phyloP scores from a whole-genome alignment of 1,140 invertebrate species.

The Drosophila grimshawi region DNA sequence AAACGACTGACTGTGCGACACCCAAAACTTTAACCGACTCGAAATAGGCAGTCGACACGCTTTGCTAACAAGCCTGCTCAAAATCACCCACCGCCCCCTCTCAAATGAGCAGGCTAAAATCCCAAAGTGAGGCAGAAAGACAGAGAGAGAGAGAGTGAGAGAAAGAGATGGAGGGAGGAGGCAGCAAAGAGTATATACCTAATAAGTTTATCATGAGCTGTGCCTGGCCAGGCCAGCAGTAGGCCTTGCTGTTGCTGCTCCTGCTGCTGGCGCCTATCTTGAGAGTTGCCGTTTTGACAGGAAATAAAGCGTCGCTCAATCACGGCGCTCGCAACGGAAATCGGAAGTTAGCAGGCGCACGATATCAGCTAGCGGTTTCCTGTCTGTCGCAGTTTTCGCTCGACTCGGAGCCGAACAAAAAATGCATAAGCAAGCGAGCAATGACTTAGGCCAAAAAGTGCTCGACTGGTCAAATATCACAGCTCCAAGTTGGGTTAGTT shows the following conservation, averaged over 20 bases:
- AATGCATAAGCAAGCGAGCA: conserved; percentile 8
- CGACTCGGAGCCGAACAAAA: conserved; percentile 5
- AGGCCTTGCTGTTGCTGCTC: conserved; percentile 27
- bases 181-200: conserved; percentile 43
- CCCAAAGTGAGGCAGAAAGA: too few relatives aligned
- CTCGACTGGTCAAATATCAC: neutral
- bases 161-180: neutral
- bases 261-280: conserved; percentile 52
- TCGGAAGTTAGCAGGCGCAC: conserved; percentile 81
- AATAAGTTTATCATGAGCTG: conserved; percentile 73
- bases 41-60: conserved; percentile 59
- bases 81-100: neutral
- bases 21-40: conserved; percentile 60
- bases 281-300: conserved; percentile 54
- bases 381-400: conserved; percentile 20
- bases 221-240: conserved; percentile 35
- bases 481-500: too few relatives aligned
- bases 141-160: too few relatives aligned
- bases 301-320: conserved; percentile 78
- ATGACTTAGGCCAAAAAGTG: neutral
- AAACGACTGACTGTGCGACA: conserved; percentile 29
- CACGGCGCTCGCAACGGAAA: conserved; percentile 71
- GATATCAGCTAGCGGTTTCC: conserved; percentile 72
- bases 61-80: conserved; percentile 53
- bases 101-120: neutral